Percentiles rank a stretch among this genome's conserved stretches.
These are phyloP conservation scores for Venustoraphidia nigricollis DNA, from an alignment of 2,888 invertebrate genomes.

Conservation along the genomic window DNA sequence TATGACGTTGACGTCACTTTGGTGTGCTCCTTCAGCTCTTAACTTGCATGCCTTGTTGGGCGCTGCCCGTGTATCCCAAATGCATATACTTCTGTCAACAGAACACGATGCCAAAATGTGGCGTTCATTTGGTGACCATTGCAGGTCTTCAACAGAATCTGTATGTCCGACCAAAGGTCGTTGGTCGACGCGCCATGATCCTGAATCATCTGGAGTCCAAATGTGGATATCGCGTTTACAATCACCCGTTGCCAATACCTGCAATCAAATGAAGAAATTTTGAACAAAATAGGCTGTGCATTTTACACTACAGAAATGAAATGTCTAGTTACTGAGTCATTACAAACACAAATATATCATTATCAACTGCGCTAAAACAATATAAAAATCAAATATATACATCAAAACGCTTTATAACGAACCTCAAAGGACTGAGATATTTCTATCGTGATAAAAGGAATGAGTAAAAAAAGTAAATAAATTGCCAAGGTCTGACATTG, in stretches of 20 bases:
- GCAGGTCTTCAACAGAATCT: slow-evolving; percentile 91
- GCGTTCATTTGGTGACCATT: slow-evolving; percentile 95
- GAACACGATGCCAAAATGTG: slow-evolving; percentile 82
- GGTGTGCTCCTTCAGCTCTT: slow-evolving; percentile 70
- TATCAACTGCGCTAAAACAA: too few species aligned
- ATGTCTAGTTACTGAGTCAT: too few species aligned
- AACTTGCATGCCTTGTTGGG: slow-evolving; percentile 86
- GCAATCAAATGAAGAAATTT: slow-evolving; percentile 8
- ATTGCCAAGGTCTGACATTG: too few species aligned
- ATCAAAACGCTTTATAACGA: too few species aligned
- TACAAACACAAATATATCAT: too few species aligned
- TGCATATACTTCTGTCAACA: slow-evolving; percentile 75
- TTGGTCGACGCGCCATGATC: slow-evolving; percentile 82
- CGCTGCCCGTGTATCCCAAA: slow-evolving; percentile 87
- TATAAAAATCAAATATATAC: too few species aligned
- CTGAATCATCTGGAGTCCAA: slow-evolving; percentile 71
- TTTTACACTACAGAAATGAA: too few species aligned
- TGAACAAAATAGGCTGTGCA: neutral
- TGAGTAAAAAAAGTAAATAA: too few species aligned
- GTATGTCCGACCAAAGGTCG: slow-evolving; percentile 77
- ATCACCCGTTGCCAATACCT: slow-evolving; percentile 87
- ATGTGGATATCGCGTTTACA: slow-evolving; percentile 85
- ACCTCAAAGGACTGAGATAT: too few species aligned
- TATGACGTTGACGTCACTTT: slow-evolving; percentile 91
- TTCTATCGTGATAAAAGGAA: too few species aligned